Conservation (phyloP, 2,113 vertebrate genomes). For the Oryzias javanicus region DNA sequence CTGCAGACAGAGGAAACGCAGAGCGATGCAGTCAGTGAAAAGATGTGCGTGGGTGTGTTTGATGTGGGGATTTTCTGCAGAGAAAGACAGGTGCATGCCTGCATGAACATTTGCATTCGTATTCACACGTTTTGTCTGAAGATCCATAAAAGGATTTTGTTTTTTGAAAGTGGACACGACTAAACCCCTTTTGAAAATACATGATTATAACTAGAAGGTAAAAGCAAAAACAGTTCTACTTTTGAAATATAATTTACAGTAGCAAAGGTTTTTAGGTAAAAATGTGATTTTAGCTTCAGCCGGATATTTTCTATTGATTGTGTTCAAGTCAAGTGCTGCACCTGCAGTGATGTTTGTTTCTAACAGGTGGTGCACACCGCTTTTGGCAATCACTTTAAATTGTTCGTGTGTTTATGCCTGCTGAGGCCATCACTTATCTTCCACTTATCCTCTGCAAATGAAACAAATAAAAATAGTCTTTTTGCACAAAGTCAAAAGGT, state of each 20-base stretch:
- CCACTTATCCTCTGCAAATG: not conserved
- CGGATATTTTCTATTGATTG: slow-evolving; percentile 12
- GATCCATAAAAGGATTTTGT: slow-evolving; percentile 28
- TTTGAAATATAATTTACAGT: not conserved
- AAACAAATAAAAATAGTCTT: too few species aligned
- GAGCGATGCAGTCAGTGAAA: slow-evolving; percentile 38
- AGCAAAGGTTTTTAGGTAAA: not conserved
- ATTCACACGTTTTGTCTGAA: slow-evolving; percentile 32
- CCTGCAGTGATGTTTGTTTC: slow-evolving; percentile 17
- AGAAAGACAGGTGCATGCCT: slow-evolving; percentile 25
- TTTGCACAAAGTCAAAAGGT: not conserved
- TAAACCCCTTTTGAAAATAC: slow-evolving; percentile 18
- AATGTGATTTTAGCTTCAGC: slow-evolving; percentile 10
- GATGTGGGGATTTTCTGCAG: slow-evolving; percentile 37
- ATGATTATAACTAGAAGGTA: not conserved
- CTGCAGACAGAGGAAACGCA: slow-evolving; percentile 40
- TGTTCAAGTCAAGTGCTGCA: slow-evolving; percentile 15
- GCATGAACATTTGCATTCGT: slow-evolving; percentile 23
- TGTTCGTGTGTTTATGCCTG: not conserved
- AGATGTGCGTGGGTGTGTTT: slow-evolving; percentile 39
- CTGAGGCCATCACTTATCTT: slow-evolving; percentile 4
- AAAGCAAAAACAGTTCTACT: slow-evolving; percentile 8
- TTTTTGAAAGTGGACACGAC: slow-evolving; percentile 13
- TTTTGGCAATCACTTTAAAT: slow-evolving; percentile 36
- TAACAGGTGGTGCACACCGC: slow-evolving; percentile 3